Evolutionary conservation across 2,797 vertebrate species (phyloP).

Genomic region (Alca torda): DNA sequence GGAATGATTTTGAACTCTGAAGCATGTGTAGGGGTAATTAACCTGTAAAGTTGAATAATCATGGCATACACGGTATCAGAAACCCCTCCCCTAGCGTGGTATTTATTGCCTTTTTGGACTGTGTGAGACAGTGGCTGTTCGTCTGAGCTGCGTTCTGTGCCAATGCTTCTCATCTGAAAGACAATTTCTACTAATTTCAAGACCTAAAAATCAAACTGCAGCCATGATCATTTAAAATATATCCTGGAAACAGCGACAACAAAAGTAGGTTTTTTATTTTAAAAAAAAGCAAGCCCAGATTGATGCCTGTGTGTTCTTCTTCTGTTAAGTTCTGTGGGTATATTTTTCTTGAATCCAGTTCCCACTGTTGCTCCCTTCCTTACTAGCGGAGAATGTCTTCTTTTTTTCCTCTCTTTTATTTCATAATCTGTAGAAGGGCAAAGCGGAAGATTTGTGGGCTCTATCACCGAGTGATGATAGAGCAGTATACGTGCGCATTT

Average conservation of each 20-base stretch:
- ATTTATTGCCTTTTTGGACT: not conserved
- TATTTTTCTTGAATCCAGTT: not conserved
- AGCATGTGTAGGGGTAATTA: not conserved
- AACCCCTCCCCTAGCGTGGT: not conserved
- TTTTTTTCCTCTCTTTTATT: not conserved
- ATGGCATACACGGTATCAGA: not conserved
- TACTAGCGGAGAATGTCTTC: not conserved
- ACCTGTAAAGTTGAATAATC: not conserved
- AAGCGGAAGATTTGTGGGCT: conserved; percentile 58
- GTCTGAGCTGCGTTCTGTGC: not conserved
- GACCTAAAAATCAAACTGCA: not conserved
- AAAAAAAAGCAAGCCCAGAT: not conserved
- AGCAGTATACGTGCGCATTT: conserved; percentile 40
- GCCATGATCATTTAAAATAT: not conserved
- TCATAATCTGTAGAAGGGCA: conserved; percentile 55
- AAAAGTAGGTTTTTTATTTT: not conserved
- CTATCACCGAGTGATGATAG: conserved; percentile 61
- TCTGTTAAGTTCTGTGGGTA: not conserved
- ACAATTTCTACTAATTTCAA: not conserved
- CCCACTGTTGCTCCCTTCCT: not conserved
- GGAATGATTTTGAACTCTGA: not conserved
- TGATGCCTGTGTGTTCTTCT: not conserved
- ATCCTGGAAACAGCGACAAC: not conserved
- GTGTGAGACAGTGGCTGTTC: not conserved
- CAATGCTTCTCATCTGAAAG: not conserved